Evolutionary conservation across 2,797 vertebrate species (phyloP).

Genomic region (Geotrypetes seraphini): DNA sequence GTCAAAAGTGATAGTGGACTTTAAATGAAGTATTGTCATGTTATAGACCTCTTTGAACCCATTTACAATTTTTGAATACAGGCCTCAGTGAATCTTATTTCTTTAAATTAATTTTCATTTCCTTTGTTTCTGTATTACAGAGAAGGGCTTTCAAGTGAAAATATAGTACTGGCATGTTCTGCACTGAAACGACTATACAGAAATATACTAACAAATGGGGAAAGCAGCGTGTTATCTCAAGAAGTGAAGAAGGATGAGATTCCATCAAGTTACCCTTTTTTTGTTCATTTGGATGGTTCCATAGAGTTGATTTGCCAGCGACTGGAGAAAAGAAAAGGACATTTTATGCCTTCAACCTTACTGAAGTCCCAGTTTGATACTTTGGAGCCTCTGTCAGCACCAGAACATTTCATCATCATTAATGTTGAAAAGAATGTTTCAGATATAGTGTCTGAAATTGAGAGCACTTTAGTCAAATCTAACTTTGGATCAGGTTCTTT

Average conservation of each 20-base stretch:
- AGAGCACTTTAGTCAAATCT: too few species aligned
- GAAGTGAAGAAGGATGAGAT: constrained; percentile 6
- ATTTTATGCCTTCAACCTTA: constrained; percentile 73
- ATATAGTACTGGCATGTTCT: constrained; percentile 72
- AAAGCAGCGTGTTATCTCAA: constrained; percentile 2
- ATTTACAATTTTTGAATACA: too few species aligned
- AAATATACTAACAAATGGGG: constrained; percentile 53
- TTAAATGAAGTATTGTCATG: too few species aligned
- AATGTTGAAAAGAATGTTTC: constrained; percentile 49
- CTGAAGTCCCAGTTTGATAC: constrained; percentile 72
- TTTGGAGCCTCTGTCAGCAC: constrained; percentile 63
- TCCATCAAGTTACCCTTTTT: constrained; percentile 42
- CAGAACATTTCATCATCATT: constrained; percentile 64
- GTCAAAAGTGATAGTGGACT: too few species aligned
- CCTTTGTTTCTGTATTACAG: constrained; percentile 23
- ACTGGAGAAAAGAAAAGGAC: constrained; percentile 58
- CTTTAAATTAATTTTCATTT: background rate
- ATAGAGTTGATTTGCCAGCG: constrained; percentile 58
- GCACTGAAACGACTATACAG: constrained; percentile 77
- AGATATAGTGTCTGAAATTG: constrained; percentile 55
- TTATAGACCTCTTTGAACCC: too few species aligned
- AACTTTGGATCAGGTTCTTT: too few species aligned
- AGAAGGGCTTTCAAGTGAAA: constrained; percentile 39
- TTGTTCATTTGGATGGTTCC: constrained; percentile 67
- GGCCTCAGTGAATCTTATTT: too few species aligned